Evolutionary conservation across 2,113 vertebrate species (phyloP), one percentile per base, ranked within the genome.

Genomic region (Nettapus auritus): DNA sequence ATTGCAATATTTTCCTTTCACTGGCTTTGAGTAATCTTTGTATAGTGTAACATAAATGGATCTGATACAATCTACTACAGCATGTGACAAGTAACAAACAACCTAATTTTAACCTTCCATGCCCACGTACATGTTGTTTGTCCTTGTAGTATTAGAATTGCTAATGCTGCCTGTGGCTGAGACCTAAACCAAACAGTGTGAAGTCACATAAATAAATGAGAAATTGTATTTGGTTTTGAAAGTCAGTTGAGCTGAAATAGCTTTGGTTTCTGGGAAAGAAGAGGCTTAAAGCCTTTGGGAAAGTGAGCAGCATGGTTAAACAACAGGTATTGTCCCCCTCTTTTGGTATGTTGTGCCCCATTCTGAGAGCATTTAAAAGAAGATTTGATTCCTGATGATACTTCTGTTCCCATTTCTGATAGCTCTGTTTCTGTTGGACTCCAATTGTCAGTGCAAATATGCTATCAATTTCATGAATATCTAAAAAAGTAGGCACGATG

Each of bases 31-130:
- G 86, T 80, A 88, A 88, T 82, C 67, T 83, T 88, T 77, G 79
- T 73, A 66, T 80, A 69, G 36, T 22, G 28, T 16, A 88, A 87
- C 44, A 66, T 80, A 53, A 33, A 60, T 19, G 38, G 33, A 89
- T 23, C 59, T 1, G 0, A 74, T 42, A 83, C 71, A 86, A 77
- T 70, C 63, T 93, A 48, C 70, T 79, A 8, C 50, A 82, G 63
- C 74, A 67, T 63, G 71, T 86, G 93, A 80, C 92, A 95, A 90
- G 52, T 53, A 91, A 67, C 67, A 95, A 94, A 56, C 23, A 76
- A n/a, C 46, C 71, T 23, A 74, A 90, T 86, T 91, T 90, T 94
- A 94, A 93, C 57, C 55, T 88, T 84, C 53, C 66, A 36, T 93
- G 75, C 31, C 50, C 48, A 48, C 36, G 42, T 77, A 40, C 46